Evolutionary conservation across 2,888 invertebrate species (phyloP).

Genomic region (Megalurothrips usitatus): DNA sequence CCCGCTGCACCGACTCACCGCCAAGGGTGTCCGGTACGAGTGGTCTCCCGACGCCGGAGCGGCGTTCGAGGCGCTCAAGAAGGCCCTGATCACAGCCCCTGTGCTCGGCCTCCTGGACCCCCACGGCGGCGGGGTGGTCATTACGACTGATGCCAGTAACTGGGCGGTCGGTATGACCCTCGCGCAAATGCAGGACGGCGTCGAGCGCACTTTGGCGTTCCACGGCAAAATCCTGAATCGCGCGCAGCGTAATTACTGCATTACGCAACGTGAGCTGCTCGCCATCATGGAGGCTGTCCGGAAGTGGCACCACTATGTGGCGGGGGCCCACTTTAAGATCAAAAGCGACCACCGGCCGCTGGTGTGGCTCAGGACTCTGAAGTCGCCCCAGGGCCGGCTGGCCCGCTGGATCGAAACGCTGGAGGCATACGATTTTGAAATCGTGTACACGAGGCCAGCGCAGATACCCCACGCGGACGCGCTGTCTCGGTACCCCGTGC

Average conservation of each 20-base stretch:
- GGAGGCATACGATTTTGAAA: neutral
- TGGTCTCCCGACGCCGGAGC: neutral
- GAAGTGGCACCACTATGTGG: neutral
- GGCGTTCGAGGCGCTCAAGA: neutral
- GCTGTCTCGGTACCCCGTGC: neutral
- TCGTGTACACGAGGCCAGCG: neutral
- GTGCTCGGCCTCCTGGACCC: neutral
- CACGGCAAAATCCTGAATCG: neutral
- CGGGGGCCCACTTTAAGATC: neutral
- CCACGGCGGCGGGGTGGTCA: neutral
- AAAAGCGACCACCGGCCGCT: neutral
- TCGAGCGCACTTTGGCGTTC: neutral
- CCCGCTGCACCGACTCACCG: neutral
- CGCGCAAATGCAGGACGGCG: neutral
- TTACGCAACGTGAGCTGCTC: slow-evolving; percentile 1
- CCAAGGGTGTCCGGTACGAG: neutral
- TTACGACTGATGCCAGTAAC: neutral
- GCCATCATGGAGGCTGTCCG: neutral
- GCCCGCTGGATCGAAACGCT: neutral
- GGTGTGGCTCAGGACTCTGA: neutral
- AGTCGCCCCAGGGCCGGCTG: neutral
- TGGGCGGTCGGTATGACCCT: neutral
- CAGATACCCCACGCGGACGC: neutral
- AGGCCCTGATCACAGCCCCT: neutral
- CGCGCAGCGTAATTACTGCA: neutral